A percentile compares a stretch with the other conserved stretches of the same genome.
Evolutionary conservation across 2,113 vertebrate genomes (phyloP).

Genomic region (Siniperca chuatsi): DNA sequence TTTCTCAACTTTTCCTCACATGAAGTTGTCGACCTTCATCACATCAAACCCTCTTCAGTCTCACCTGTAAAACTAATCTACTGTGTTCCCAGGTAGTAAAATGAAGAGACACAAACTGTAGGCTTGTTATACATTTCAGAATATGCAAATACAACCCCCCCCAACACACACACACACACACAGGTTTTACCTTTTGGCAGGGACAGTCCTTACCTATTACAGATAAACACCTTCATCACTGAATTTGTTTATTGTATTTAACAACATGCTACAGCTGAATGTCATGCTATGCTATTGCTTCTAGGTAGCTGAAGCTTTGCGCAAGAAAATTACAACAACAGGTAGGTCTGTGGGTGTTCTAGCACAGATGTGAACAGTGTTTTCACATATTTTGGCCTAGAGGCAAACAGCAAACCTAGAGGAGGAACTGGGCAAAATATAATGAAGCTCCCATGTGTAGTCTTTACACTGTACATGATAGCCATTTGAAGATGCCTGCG

Average conservation of each 20-base stretch:
- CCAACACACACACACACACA: background rate
- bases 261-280: background rate
- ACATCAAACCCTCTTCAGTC: background rate
- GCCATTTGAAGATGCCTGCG: background rate
- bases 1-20: background rate
- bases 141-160: constrained; percentile 67
- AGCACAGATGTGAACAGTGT: background rate
- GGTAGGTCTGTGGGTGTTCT: background rate
- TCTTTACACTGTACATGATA: background rate
- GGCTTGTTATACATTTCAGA: constrained; percentile 30
- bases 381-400: background rate
- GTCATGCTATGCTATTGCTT: background rate
- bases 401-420: background rate
- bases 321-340: background rate
- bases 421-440: background rate
- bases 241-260: constrained; percentile 11
- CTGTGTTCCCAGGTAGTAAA: constrained; percentile 47
- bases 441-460: background rate
- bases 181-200: constrained; percentile 23
- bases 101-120: constrained; percentile 41
- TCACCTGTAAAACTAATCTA: constrained; percentile 11
- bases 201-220: background rate
- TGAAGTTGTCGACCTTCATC: background rate
- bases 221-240: constrained; percentile 6
- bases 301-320: background rate